Conservation (phyloP, 2,113 vertebrate species). For the Megalops atlanticus region DNA sequence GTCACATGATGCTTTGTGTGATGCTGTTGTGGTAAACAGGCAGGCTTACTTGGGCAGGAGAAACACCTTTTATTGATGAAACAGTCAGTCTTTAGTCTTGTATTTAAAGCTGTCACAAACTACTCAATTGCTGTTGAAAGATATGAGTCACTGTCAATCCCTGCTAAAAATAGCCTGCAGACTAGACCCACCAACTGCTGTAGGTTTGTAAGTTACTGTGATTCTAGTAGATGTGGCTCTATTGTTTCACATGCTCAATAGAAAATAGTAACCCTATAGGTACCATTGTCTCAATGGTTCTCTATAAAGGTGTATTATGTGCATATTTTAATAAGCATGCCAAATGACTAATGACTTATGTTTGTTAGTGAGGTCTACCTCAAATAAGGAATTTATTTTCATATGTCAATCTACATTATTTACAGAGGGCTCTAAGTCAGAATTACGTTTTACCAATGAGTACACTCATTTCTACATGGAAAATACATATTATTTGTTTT, state of each 20-base stretch:
- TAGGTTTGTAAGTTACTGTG: neutral
- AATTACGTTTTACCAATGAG: no score
- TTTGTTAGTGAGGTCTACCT: no score
- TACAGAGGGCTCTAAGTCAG: no score
- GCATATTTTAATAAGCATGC: neutral
- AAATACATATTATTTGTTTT: no score
- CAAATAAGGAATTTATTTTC: neutral
- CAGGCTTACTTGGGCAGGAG: no score
- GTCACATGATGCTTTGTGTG: no score
- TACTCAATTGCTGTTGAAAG: neutral
- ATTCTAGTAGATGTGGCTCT: neutral
- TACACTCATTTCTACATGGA: no score
- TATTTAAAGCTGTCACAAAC: no score
- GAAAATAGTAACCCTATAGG: neutral
- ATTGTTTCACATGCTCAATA: neutral
- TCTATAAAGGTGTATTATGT: neutral
- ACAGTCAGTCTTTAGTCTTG: no score
- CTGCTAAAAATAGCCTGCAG: neutral
- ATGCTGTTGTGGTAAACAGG: no score
- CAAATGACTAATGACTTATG: neutral
- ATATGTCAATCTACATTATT: neutral
- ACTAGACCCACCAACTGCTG: neutral
- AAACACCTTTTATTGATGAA: no score
- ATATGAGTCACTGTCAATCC: neutral
- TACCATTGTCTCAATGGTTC: no score